phyloP scores from a whole-genome alignment of 2,797 vertebrate species.

The Sebastes kiyomatsui region DNA sequence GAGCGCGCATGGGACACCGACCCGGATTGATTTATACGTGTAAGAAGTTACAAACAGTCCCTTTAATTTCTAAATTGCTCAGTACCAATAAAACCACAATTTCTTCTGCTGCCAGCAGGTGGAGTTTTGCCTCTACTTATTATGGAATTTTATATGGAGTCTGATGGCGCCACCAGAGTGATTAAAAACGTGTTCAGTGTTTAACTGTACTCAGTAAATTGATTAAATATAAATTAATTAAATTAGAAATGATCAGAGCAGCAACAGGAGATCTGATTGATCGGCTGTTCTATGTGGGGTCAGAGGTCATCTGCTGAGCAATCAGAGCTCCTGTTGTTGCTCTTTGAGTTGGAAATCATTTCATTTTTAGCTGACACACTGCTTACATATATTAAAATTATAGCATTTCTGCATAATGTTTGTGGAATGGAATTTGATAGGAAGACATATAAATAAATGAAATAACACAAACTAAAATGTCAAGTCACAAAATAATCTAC shows the following conservation, averaged over 20 bases:
- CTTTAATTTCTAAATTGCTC: not conserved
- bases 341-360: rapidly evolving
- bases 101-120: not conserved
- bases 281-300: too few relatives aligned
- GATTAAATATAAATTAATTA: not conserved
- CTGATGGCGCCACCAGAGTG: not conserved
- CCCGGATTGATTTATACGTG: too few relatives aligned
- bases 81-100: not conserved
- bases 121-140: not conserved
- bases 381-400: not conserved
- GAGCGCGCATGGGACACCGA: too few relatives aligned
- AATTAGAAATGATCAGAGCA: not conserved
- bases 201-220: not conserved
- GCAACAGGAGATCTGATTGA: too few relatives aligned
- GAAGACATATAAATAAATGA: not conserved
- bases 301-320: too few relatives aligned
- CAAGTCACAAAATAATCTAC: not conserved
- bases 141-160: not conserved
- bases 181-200: not conserved
- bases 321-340: too few relatives aligned
- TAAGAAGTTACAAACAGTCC: too few relatives aligned
- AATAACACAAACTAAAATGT: not conserved
- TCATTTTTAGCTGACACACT: too few relatives aligned
- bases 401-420: not conserved
- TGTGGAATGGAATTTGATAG: not conserved